Evolutionary conservation across 2,113 vertebrate species (phyloP).

Genomic region (Hyla sarda): DNA sequence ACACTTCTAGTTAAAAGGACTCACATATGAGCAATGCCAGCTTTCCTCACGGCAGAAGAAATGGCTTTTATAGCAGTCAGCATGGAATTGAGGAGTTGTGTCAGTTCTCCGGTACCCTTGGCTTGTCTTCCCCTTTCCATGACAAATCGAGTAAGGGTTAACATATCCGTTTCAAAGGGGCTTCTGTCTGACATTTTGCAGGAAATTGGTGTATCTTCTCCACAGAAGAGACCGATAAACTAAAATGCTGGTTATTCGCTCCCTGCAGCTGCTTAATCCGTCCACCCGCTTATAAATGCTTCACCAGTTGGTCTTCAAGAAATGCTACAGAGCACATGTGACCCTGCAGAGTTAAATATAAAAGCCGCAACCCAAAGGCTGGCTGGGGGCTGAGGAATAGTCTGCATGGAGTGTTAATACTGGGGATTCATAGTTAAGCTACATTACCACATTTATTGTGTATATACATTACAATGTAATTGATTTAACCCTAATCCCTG

Average conservation of each 20-base stretch:
- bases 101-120: conserved; percentile 93
- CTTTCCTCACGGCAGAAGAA: conserved; percentile 93
- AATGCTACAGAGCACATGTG: conserved; percentile 35
- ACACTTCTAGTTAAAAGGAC: conserved; percentile 65
- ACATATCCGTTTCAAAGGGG: conserved; percentile 89
- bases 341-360: conserved; percentile 38
- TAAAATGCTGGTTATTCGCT: neutral
- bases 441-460: too few species aligned
- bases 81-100: conserved; percentile 93
- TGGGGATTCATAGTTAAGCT: too few species aligned
- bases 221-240: neutral
- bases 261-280: neutral
- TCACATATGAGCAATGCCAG: conserved; percentile 94
- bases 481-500: neutral
- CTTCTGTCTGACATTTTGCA: conserved; percentile 84
- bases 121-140: conserved; percentile 91
- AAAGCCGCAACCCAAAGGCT: neutral
- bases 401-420: neutral
- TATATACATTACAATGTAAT: neutral
- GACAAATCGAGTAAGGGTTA: conserved; percentile 91
- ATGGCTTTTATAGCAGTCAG: conserved; percentile 95
- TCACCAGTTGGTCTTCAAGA: neutral
- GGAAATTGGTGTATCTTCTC: neutral
- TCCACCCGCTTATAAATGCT: neutral
- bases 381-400: neutral